Evolutionary conservation across 1,140 invertebrate species (phyloP).

Genomic region (Drosophila bipectinata): DNA sequence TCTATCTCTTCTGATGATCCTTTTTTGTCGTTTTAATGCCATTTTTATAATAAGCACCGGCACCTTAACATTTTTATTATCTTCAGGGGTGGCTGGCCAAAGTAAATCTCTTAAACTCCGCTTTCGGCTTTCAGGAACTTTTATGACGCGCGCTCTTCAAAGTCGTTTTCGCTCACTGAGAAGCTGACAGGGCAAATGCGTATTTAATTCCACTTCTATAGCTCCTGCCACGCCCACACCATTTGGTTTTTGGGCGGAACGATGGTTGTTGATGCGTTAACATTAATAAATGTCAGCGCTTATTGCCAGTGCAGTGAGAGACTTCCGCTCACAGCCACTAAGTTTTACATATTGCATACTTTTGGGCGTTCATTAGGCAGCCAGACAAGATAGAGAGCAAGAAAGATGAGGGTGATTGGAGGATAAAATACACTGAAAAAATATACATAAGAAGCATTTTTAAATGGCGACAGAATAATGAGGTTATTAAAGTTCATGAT

Average conservation of each 20-base stretch:
- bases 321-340: slow-evolving; percentile 7
- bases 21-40: slow-evolving; percentile 66
- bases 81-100: slow-evolving; percentile 8
- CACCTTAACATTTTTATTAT: slow-evolving; percentile 79
- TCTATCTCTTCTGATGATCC: slow-evolving; percentile 17
- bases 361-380: slow-evolving; percentile 34
- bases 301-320: slow-evolving; percentile 51
- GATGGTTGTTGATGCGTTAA: slow-evolving; percentile 62
- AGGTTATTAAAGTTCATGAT: too few species aligned
- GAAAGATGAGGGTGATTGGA: background rate
- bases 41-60: slow-evolving; percentile 74
- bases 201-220: slow-evolving; percentile 74
- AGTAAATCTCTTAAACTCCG: slow-evolving; percentile 16
- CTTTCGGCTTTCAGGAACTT: slow-evolving; percentile 37
- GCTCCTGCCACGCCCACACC: slow-evolving; percentile 52
- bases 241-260: slow-evolving; percentile 16
- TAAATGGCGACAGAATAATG: too few species aligned
- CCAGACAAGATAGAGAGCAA: slow-evolving; percentile 13
- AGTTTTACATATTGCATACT: slow-evolving; percentile 63
- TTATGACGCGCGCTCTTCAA: slow-evolving; percentile 53
- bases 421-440: background rate
- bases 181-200: slow-evolving; percentile 74
- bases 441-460: background rate
- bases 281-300: slow-evolving; percentile 75
- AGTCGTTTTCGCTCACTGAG: slow-evolving; percentile 22